Percentiles rank a stretch among this genome's conserved stretches.
Conservation (phyloP, 2,888 invertebrate genomes). For the Cerastoderma edule region DNA sequence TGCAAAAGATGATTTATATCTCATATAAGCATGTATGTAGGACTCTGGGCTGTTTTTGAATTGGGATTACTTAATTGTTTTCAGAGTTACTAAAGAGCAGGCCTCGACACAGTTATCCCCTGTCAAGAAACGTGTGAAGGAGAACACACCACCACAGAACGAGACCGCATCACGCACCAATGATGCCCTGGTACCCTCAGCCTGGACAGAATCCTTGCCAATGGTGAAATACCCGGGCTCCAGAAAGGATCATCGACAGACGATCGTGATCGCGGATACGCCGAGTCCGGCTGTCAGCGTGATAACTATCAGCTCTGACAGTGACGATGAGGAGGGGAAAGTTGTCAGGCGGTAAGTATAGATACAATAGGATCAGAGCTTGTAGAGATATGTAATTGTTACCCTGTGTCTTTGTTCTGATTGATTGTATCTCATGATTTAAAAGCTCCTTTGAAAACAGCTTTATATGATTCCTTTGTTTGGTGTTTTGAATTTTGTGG, state of each 20-base stretch:
- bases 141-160: conserved; percentile 91
- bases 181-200: conserved; percentile 61
- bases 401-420: too few relatives aligned
- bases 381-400: too few relatives aligned
- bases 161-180: conserved; percentile 39
- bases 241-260: conserved; percentile 87
- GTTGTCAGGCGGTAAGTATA: conserved; percentile 47
- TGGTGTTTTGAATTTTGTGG: too few relatives aligned
- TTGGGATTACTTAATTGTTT: too few relatives aligned
- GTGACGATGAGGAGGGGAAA: conserved; percentile 86
- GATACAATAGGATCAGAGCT: too few relatives aligned
- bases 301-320: conserved; percentile 97
- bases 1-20: too few relatives aligned
- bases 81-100: conserved; percentile 82
- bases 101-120: conserved; percentile 92
- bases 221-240: conserved; percentile 59
- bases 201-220: conserved; percentile 62
- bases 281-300: conserved; percentile 97
- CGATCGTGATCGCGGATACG: conserved; percentile 97
- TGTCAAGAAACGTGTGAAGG: conserved; percentile 98
- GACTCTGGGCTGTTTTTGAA: too few relatives aligned
- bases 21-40: too few relatives aligned
- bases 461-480: too few relatives aligned
- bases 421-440: too few relatives aligned
- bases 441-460: too few relatives aligned